These are phyloP conservation scores for Sander lucioperca DNA, from an alignment of 2,113 vertebrate genomes.

Conservation along the genomic window DNA sequence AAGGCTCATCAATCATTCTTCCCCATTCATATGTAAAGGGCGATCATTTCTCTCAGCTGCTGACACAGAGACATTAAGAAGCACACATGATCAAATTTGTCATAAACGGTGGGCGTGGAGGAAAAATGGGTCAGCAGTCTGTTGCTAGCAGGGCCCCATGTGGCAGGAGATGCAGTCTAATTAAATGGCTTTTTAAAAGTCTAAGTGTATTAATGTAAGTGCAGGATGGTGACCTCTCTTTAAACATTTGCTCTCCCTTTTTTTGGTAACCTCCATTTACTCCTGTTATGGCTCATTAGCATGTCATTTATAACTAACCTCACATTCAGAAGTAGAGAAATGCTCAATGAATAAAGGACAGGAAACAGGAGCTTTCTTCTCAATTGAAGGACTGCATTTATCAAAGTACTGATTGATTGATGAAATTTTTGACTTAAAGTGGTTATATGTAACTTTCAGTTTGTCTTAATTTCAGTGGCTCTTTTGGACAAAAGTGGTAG, in stretches of 20 bases:
- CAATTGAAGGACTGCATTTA: slow-evolving; percentile 2
- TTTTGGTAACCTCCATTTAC: slow-evolving; percentile 50
- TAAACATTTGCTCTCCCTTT: slow-evolving; percentile 9
- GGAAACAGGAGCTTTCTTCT: slow-evolving; percentile 9
- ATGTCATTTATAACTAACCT: slow-evolving; percentile 35
- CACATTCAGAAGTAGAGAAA: slow-evolving; percentile 28
- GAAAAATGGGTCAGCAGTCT: slow-evolving; percentile 59
- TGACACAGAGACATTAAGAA: slow-evolving; percentile 39
- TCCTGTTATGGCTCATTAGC: slow-evolving; percentile 57
- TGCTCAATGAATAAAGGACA: not conserved
- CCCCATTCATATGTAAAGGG: slow-evolving; percentile 46
- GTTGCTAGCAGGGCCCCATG: slow-evolving; percentile 46
- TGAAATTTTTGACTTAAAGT: not conserved
- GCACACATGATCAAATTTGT: slow-evolving; percentile 56
- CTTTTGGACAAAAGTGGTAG: no score
- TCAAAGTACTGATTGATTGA: not conserved
- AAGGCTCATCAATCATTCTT: slow-evolving; percentile 63
- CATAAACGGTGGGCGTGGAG: slow-evolving; percentile 53
- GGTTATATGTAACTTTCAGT: no score
- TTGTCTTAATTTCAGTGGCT: no score
- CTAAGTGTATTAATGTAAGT: slow-evolving; percentile 39
- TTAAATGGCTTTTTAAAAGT: slow-evolving; percentile 60
- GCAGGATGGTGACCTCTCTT: slow-evolving; percentile 24
- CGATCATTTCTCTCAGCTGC: slow-evolving; percentile 41
- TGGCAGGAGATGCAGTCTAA: slow-evolving; percentile 22